These are phyloP conservation scores for Cranoglanis bouderius DNA, from an alignment of 2,113 vertebrate species.

Conservation along the genomic window DNA sequence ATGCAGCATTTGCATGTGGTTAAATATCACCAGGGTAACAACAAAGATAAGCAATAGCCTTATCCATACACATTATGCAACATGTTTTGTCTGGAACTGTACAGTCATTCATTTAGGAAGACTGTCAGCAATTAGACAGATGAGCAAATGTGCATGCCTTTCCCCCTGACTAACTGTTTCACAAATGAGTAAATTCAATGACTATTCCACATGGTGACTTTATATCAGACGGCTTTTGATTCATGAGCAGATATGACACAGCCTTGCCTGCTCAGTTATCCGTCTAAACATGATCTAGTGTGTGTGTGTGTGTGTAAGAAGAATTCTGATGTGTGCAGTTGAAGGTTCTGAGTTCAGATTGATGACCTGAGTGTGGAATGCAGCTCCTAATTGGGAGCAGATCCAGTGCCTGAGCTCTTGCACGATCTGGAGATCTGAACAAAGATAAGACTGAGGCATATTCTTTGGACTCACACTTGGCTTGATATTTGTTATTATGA, in stretches of 20 bases:
- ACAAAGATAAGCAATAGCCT: neutral
- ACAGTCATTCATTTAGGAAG: neutral
- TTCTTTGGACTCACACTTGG: neutral
- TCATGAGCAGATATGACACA: constrained; percentile 49
- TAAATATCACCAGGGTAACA: neutral
- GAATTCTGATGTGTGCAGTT: constrained; percentile 57
- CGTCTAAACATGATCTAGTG: constrained; percentile 20
- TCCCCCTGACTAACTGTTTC: constrained; percentile 59
- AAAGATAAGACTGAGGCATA: constrained; percentile 28
- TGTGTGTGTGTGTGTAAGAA: constrained; percentile 51
- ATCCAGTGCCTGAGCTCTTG: constrained; percentile 47
- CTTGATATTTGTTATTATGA: neutral
- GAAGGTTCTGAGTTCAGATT: constrained; percentile 55
- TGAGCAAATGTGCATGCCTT: constrained; percentile 59
- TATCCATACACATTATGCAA: neutral
- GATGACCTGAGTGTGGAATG: constrained; percentile 55
- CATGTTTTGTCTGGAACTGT: neutral
- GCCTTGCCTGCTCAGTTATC: constrained; percentile 27
- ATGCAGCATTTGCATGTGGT: neutral
- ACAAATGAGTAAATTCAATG: constrained; percentile 59
- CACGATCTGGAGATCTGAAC: constrained; percentile 14
- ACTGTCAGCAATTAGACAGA: constrained; percentile 46
- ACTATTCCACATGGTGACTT: constrained; percentile 53
- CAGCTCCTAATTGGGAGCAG: constrained; percentile 57
- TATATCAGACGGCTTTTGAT: constrained; percentile 50